Conservation (phyloP, 2,888 invertebrate species). For the Odontomyia ornata region DNA sequence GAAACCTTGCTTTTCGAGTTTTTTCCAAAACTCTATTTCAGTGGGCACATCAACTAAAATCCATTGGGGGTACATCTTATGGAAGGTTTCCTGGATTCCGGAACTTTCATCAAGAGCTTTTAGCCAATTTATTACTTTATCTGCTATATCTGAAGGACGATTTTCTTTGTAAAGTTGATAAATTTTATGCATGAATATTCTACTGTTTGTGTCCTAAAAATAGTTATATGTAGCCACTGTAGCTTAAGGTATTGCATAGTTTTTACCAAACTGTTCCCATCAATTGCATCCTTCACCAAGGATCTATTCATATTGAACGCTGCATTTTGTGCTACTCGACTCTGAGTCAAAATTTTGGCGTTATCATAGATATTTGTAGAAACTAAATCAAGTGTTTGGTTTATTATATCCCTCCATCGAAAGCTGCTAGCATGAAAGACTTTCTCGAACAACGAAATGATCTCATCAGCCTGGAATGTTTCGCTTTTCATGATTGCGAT, state of each 20-base stretch:
- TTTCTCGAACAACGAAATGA: neutral
- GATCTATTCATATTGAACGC: neutral
- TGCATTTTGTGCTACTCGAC: too few species aligned
- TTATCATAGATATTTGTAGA: neutral
- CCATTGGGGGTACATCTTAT: conserved; percentile 67
- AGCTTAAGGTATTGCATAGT: too few species aligned
- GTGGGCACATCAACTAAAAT: conserved; percentile 70
- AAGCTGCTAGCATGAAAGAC: neutral
- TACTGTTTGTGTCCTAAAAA: neutral
- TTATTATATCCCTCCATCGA: neutral
- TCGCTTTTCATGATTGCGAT: conserved; percentile 67
- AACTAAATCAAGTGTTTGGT: neutral
- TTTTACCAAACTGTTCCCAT: too few species aligned
- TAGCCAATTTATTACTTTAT: neutral
- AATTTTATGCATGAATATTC: too few species aligned
- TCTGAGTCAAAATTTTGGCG: neutral
- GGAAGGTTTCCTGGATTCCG: neutral
- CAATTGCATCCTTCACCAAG: too few species aligned
- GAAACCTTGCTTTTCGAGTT: conserved; percentile 63
- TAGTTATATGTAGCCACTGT: neutral
- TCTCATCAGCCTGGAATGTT: neutral
- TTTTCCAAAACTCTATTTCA: conserved; percentile 65
- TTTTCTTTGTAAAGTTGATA: conserved; percentile 22
- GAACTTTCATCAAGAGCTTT: neutral
- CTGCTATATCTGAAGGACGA: neutral